A percentile compares a stretch with the other conserved stretches of the same genome.
These are phyloP conservation scores for Vidua macroura DNA, from an alignment of 2,113 vertebrate genomes.

Conservation along the genomic window DNA sequence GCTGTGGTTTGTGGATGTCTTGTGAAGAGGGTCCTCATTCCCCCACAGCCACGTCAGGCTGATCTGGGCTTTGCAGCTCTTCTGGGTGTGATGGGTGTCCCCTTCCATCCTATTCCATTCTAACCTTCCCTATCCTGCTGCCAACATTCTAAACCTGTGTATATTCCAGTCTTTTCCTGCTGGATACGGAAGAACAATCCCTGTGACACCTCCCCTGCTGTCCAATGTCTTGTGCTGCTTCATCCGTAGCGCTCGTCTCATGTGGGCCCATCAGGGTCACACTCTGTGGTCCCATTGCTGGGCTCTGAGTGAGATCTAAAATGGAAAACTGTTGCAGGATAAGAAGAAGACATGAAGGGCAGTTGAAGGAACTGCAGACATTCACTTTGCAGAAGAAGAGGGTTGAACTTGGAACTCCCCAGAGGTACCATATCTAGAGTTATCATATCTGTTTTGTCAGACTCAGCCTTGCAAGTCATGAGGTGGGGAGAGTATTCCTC, in stretches of 20 bases:
- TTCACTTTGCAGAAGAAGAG: neutral
- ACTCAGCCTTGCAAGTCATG: neutral
- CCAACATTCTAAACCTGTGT: too few species aligned
- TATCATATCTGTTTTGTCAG: neutral
- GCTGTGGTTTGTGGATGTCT: neutral
- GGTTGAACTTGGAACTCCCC: too few species aligned
- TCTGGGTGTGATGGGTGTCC: rapidly evolving
- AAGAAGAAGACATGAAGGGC: neutral
- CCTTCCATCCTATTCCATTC: neutral
- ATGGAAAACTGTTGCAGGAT: too few species aligned
- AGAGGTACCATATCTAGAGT: neutral
- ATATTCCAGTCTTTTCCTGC: rapidly evolving
- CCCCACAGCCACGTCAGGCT: rapidly evolving
- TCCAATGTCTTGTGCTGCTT: rapidly evolving
- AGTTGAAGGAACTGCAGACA: rapidly evolving
- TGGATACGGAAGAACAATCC: neutral
- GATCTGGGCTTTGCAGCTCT: rapidly evolving
- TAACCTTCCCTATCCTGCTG: too few species aligned
- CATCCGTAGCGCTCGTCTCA: too few species aligned
- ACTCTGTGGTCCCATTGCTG: too few species aligned
- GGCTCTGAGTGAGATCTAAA: too few species aligned
- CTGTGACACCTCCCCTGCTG: too few species aligned
- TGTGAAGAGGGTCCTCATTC: neutral
- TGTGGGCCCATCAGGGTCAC: too few species aligned
- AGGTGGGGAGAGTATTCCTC: too few species aligned